A percentile compares a stretch with the other conserved stretches of the same genome.
Conservation (phyloP, 2,113 vertebrate species). For the Microcebus jonahi region DNA sequence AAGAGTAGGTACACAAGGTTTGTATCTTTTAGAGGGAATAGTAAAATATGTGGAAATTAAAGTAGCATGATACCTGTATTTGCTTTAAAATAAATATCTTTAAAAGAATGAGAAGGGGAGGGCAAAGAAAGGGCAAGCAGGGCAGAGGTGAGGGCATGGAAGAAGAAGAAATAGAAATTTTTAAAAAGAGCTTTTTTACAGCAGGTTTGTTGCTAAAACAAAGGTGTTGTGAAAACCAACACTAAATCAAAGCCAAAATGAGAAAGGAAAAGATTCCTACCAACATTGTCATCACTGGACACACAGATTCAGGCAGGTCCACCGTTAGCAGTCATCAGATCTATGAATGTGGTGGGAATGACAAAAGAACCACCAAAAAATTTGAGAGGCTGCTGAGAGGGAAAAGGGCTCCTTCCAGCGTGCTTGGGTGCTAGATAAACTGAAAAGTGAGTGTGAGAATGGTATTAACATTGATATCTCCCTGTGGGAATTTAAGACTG, state of each 20-base stretch:
- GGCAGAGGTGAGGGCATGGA: rapidly evolving
- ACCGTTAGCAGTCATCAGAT: neutral
- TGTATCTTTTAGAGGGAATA: neutral
- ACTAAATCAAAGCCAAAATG: neutral
- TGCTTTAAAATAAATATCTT: conserved; percentile 15
- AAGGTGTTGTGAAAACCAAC: neutral
- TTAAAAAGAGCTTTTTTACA: neutral
- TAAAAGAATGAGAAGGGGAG: neutral
- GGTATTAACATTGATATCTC: neutral
- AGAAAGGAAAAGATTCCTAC: neutral
- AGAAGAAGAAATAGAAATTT: neutral
- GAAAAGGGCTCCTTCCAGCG: neutral
- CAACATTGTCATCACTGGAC: neutral
- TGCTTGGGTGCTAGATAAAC: neutral
- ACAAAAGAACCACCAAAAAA: neutral
- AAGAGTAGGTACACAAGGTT: neutral
- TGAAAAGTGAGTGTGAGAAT: neutral
- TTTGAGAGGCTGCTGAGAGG: neutral
- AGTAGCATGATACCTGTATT: neutral
- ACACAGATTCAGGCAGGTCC: no score
- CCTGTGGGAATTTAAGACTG: neutral
- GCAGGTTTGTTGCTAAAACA: neutral
- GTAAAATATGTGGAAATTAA: neutral
- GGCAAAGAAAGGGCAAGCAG: rapidly evolving
- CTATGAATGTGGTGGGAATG: neutral